Evolutionary conservation across 2,797 vertebrate species (phyloP).

Genomic region (Aphelocoma californica): DNA sequence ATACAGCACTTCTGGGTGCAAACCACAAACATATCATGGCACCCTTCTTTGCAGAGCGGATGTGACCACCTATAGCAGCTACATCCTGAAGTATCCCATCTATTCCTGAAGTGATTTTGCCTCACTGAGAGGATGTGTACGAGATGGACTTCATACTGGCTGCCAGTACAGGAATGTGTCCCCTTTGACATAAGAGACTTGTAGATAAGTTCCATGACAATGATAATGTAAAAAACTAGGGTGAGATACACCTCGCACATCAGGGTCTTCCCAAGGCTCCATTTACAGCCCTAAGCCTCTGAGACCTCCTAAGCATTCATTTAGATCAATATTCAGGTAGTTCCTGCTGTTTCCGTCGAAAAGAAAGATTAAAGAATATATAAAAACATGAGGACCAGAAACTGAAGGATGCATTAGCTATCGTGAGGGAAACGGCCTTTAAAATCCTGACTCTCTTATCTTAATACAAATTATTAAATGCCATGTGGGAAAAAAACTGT

Average conservation of each 20-base stretch:
- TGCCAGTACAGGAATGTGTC: neutral
- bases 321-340: neutral
- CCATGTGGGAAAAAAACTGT: neutral
- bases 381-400: neutral
- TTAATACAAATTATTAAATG: neutral
- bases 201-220: neutral
- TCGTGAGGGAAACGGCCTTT: rapidly evolving
- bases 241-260: neutral
- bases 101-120: neutral
- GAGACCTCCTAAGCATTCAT: neutral
- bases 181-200: neutral
- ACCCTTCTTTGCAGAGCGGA: neutral
- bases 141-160: neutral
- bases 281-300: neutral
- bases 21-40: neutral
- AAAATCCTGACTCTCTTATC: neutral
- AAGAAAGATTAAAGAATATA: neutral
- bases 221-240: neutral
- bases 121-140: neutral
- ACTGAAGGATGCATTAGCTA: neutral
- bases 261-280: neutral
- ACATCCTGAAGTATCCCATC: rapidly evolving
- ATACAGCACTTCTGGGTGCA: neutral
- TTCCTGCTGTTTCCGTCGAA: neutral
- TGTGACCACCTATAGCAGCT: rapidly evolving